Evolutionary conservation across 2,113 vertebrate species (phyloP).

Genomic region (Xiphias gladius): DNA sequence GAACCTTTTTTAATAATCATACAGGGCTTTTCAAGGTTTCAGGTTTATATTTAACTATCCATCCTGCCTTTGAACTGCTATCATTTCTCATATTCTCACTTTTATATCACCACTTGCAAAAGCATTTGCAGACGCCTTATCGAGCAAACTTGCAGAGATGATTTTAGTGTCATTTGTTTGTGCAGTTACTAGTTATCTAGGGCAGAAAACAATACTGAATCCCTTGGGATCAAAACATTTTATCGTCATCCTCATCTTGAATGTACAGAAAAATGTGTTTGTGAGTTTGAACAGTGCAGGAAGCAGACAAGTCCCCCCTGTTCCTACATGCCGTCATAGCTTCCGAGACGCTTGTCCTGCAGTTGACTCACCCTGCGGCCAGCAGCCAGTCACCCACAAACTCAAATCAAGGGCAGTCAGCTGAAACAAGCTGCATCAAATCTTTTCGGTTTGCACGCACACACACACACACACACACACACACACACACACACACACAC

Average conservation of each 20-base stretch:
- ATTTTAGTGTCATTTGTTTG: background rate
- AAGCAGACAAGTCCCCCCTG: background rate
- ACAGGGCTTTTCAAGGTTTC: background rate
- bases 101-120: background rate
- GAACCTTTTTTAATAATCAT: too few relatives aligned
- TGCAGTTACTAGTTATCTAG: background rate
- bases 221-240: too few relatives aligned
- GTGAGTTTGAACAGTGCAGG: background rate
- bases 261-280: background rate
- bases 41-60: background rate
- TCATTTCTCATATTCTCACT: background rate
- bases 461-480: background rate
- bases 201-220: background rate
- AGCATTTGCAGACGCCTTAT: background rate
- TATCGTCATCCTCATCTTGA: too few relatives aligned
- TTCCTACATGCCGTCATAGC: slow-evolving; percentile 15
- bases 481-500: background rate
- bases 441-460: background rate
- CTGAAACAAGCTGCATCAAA: slow-evolving; percentile 44
- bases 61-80: background rate
- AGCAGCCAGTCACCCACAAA: slow-evolving; percentile 42
- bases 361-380: slow-evolving; percentile 45
- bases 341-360: slow-evolving; percentile 40
- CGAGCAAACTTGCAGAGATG: background rate
- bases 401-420: slow-evolving; percentile 33